phyloP scores from a whole-genome alignment of 92 coral and sea anemone genomes.

The Scolanthus callimorphus region DNA sequence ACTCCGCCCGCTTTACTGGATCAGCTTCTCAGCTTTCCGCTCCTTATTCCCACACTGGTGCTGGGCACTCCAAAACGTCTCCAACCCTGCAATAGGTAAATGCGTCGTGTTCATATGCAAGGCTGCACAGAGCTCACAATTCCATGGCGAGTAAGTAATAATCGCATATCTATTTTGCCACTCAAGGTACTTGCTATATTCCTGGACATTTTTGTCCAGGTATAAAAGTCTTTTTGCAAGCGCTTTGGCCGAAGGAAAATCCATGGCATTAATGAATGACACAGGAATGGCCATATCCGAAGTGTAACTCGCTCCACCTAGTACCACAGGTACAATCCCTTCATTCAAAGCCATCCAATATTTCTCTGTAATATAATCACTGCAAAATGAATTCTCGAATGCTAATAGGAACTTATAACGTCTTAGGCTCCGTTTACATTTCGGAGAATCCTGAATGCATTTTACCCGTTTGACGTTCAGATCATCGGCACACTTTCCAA shows the following conservation, averaged over 20 bases:
- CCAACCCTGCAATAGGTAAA: constrained; percentile 19
- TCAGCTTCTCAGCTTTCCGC: no score
- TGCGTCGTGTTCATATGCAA: constrained; percentile 9
- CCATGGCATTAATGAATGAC: constrained; percentile 40
- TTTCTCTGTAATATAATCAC: constrained; percentile 62
- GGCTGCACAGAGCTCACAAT: constrained; percentile 31
- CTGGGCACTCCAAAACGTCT: constrained; percentile 35
- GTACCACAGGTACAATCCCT: constrained; percentile 54
- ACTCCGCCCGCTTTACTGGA: no score
- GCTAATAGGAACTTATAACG: constrained; percentile 51
- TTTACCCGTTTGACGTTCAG: constrained; percentile 10
- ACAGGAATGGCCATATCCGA: constrained; percentile 48
- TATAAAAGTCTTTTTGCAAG: constrained; percentile 37
- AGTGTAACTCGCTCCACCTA: constrained; percentile 46
- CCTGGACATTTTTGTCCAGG: constrained; percentile 45
- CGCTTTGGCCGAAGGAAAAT: constrained; percentile 48
- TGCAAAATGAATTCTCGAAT: constrained; percentile 56
- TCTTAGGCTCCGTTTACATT: constrained; percentile 22
- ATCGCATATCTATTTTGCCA: constrained; percentile 48
- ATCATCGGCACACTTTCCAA: constrained; percentile 20
- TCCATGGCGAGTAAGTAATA: constrained; percentile 14
- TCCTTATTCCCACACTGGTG: constrained; percentile 43
- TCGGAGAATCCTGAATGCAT: not conserved
- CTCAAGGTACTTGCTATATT: constrained; percentile 46
- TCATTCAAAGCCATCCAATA: constrained; percentile 31